phyloP scores from a whole-genome alignment of 2,797 vertebrate genomes.

The Arremon brunneinucha region DNA sequence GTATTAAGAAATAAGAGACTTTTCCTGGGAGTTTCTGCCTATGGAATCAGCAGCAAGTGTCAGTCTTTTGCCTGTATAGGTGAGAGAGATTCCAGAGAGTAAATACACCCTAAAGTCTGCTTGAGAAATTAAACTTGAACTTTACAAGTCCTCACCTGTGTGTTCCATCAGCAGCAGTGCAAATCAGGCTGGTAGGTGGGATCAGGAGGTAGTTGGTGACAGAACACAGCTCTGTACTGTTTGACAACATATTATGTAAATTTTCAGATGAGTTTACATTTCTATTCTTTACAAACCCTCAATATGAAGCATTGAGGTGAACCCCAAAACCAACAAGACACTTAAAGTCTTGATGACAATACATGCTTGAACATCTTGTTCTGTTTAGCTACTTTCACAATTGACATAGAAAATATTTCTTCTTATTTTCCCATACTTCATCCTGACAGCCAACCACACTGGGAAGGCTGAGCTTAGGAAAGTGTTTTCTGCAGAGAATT shows the following conservation, averaged over 20 bases:
- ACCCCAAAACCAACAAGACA: not conserved
- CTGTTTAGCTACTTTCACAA: not conserved
- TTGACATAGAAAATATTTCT: not conserved
- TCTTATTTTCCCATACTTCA: not conserved
- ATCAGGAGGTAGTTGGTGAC: not conserved
- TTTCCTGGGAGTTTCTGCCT: not conserved
- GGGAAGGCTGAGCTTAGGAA: not conserved
- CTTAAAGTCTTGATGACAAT: not conserved
- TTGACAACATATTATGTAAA: rapidly evolving
- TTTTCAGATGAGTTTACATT: not conserved
- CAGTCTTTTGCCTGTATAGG: not conserved
- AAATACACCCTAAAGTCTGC: not conserved
- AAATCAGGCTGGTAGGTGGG: not conserved
- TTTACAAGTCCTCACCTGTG: not conserved
- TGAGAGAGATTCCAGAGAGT: not conserved
- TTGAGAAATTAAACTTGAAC: not conserved
- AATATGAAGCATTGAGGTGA: not conserved
- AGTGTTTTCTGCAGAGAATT: not conserved
- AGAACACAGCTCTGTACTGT: not conserved
- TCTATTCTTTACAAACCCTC: not conserved
- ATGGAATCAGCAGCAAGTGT: not conserved
- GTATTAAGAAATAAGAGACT: not conserved
- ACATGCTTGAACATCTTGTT: not conserved
- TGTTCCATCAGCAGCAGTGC: not conserved
- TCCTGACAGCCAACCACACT: not conserved